Evolutionary conservation across 2,113 vertebrate species (phyloP), one percentile per base, ranked within the genome.

Genomic region (Engraulis encrasicolus): DNA sequence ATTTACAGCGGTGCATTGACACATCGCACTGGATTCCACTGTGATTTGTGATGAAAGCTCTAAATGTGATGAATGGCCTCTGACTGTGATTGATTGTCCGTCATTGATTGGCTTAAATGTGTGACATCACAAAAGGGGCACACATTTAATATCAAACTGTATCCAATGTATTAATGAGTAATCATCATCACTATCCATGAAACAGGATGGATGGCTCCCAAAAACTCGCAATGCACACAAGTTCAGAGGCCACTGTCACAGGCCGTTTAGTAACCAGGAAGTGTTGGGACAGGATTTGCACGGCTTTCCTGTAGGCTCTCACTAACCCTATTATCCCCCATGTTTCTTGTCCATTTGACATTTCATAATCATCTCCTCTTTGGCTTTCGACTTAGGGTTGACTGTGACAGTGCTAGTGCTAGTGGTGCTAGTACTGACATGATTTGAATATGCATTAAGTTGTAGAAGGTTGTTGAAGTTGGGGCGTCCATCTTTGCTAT

Each of bases 291-390:
- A 71, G 37, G 38, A 83, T 81, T 84, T 77, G 17, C 18, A 74
- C 27, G 81, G 81, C 34, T 50, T 81, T 79, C 48, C 52, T 31
- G 18, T 17, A 38, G 66, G n/a, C 34, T 79, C 45, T 12, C 34
- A 1, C n/a, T 85, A 52, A 74, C 80, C 79, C 66, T 83, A 40
- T 83, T 78, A 86, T 50, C 78, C 58, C 5, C 48, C 37, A n/a
- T n/a, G 34, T 54, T 37, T 81, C 49, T 50, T 34, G 38, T 83
- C 77, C 17, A 27, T 40, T 82, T 58, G 36, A 71, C 45, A 78
- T 48, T 48, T 20, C 1, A 11, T 84, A 87, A 84, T 82, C 83
- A 49, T 38, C 74, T 74, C 66, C 66, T 23, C 58, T 74, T 17
- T 36, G 66, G 34, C 66, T 74, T 34, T 74, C 14, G 1, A 66